Evolutionary conservation across 1,140 invertebrate species (phyloP).

Genomic region (Halesus radiatus): DNA sequence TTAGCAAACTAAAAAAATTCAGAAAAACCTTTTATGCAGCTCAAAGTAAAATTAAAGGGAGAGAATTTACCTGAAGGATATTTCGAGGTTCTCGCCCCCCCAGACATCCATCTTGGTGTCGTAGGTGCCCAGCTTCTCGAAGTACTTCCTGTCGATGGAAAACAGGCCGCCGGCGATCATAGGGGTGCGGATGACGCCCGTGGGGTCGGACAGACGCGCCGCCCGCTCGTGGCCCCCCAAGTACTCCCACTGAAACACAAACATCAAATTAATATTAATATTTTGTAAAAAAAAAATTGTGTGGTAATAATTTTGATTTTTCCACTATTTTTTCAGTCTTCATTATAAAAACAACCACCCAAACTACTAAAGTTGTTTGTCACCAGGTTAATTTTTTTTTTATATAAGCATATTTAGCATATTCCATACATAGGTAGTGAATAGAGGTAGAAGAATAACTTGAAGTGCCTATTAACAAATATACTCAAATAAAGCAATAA

Average conservation of each 20-base stretch:
- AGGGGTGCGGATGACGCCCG: slow-evolving; percentile 86
- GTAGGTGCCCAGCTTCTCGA: slow-evolving; percentile 95
- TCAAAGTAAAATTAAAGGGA: background rate
- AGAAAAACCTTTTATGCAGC: background rate
- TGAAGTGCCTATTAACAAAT: too few species aligned
- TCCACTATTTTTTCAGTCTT: too few species aligned
- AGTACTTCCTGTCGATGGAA: slow-evolving; percentile 92
- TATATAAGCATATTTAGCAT: too few species aligned
- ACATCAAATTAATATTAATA: background rate
- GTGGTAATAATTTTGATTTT: too few species aligned
- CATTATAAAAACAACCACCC: too few species aligned
- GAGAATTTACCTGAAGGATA: slow-evolving; percentile 68
- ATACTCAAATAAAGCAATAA: too few species aligned
- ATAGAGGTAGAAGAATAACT: too few species aligned
- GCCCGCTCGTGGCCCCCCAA: slow-evolving; percentile 87
- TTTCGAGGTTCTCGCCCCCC: slow-evolving; percentile 76
- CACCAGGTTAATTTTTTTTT: too few species aligned
- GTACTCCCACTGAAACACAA: slow-evolving; percentile 92
- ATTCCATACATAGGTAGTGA: too few species aligned
- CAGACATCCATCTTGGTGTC: slow-evolving; percentile 98
- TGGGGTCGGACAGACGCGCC: slow-evolving; percentile 85
- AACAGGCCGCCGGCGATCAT: slow-evolving; percentile 97
- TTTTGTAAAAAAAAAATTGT: too few species aligned
- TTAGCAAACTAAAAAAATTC: too few species aligned
- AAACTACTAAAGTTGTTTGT: too few species aligned